Percentiles rank a stretch among this genome's conserved stretches.
phyloP scores from a whole-genome alignment of 2,888 invertebrate genomes.

The Aradus depressus region DNA sequence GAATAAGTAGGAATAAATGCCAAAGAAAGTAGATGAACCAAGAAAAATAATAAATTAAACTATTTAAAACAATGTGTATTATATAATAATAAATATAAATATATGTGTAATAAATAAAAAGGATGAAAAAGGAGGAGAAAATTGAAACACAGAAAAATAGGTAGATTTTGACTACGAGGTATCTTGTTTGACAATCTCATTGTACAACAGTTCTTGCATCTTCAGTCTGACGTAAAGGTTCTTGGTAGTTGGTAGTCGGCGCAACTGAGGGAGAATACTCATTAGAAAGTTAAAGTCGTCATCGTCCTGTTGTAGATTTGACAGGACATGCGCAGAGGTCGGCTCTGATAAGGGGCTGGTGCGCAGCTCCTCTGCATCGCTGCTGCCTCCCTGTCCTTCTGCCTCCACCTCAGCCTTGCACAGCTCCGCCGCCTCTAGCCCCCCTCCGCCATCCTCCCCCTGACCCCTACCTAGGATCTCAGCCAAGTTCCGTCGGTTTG shows the following conservation, averaged over 20 bases:
- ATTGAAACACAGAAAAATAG: too few relatives aligned
- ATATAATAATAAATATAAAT: too few relatives aligned
- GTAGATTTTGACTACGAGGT: neutral
- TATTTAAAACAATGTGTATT: too few relatives aligned
- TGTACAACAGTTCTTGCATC: conserved; percentile 38
- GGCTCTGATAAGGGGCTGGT: neutral
- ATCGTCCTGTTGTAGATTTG: conserved; percentile 29
- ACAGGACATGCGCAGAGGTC: neutral
- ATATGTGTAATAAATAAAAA: too few relatives aligned
- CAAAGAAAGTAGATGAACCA: too few relatives aligned
- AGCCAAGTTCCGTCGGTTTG: conserved; percentile 13
- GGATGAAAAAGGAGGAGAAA: too few relatives aligned
- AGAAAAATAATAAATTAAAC: too few relatives aligned
- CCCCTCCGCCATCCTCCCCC: conserved; percentile 7
- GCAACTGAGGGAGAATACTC: conserved; percentile 36
- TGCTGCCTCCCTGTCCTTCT: neutral
- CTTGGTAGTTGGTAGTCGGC: conserved; percentile 36
- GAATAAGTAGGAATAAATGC: too few relatives aligned
- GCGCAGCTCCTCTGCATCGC: neutral
- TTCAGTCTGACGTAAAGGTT: conserved; percentile 37
- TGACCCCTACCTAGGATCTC: neutral
- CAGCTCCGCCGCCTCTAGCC: neutral
- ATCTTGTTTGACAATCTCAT: conserved; percentile 24
- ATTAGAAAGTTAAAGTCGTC: conserved; percentile 39
- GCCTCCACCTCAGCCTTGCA: neutral